Evolutionary conservation across 37 sponge, comb jelly and placozoan genomes (phyloP).

Genomic region (Hormiphora californensis): DNA sequence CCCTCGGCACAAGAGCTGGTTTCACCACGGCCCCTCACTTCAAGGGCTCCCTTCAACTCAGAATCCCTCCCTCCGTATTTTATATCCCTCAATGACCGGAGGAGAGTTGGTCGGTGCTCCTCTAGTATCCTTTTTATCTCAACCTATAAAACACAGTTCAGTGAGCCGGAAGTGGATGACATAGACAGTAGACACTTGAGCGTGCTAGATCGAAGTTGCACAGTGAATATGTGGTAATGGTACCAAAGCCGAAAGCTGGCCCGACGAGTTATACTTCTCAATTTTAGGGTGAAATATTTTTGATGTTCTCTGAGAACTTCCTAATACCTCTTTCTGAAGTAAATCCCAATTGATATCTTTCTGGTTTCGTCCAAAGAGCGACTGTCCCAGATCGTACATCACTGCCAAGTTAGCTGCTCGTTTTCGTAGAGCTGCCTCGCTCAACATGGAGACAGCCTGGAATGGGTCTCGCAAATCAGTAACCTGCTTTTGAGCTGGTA

Average conservation of each 20-base stretch:
- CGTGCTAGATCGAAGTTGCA: no score
- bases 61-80: neutral
- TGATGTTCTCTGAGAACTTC: neutral
- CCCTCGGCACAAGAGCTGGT: no score
- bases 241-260: no score
- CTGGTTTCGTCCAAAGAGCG: neutral
- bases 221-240: neutral
- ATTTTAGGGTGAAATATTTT: neutral
- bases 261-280: no score
- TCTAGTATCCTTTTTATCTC: slow-evolving; percentile 45
- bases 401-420: no score
- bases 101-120: slow-evolving; percentile 14
- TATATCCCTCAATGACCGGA: neutral
- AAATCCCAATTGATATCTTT: neutral
- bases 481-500: no score
- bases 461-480: no score
- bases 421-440: no score
- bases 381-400: slow-evolving; percentile 7
- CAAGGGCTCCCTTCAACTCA: neutral
- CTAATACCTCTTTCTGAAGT: slow-evolving; percentile 8
- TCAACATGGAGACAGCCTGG: no score
- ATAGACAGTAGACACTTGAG: neutral
- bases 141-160: neutral
- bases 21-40: neutral
- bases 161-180: neutral